Evolutionary conservation across 1,140 invertebrate species (phyloP).

Genomic region (Diplogasteroides magnus): DNA sequence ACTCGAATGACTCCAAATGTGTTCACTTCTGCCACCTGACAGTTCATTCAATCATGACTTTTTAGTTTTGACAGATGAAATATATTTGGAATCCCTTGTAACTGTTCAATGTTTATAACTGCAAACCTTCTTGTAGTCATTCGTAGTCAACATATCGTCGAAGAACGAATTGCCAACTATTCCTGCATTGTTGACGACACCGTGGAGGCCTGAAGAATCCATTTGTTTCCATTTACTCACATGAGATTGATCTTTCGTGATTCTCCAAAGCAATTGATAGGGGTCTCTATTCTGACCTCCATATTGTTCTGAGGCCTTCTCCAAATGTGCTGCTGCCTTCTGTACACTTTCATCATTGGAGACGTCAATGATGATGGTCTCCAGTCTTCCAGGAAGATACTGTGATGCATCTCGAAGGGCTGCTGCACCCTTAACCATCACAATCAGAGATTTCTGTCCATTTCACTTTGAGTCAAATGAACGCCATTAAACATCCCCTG

Average conservation of each 20-base stretch:
- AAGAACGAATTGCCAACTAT: slow-evolving; percentile 29
- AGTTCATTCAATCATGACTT: too few species aligned
- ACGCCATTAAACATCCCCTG: too few species aligned
- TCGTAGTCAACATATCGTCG: slow-evolving; percentile 33
- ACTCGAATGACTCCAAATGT: slow-evolving; percentile 34
- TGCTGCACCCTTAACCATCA: slow-evolving; percentile 13
- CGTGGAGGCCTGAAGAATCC: slow-evolving; percentile 27
- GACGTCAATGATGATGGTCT: slow-evolving; percentile 23
- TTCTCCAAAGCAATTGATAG: neutral
- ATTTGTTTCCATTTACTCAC: neutral
- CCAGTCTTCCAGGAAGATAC: slow-evolving; percentile 17
- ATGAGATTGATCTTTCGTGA: neutral
- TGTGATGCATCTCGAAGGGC: slow-evolving; percentile 9
- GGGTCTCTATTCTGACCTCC: slow-evolving; percentile 5
- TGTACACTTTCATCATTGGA: slow-evolving; percentile 19
- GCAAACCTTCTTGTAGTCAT: slow-evolving; percentile 34
- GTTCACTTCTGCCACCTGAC: slow-evolving; percentile 35
- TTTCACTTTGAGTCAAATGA: neutral
- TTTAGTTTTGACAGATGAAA: too few species aligned
- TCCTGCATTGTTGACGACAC: slow-evolving; percentile 41
- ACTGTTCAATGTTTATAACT: neutral
- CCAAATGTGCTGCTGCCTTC: slow-evolving; percentile 12
- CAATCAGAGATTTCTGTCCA: neutral
- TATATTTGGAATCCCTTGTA: neutral
- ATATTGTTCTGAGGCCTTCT: slow-evolving; percentile 16